phyloP scores from a whole-genome alignment of 2,113 vertebrate species.

The Vidua macroura region DNA sequence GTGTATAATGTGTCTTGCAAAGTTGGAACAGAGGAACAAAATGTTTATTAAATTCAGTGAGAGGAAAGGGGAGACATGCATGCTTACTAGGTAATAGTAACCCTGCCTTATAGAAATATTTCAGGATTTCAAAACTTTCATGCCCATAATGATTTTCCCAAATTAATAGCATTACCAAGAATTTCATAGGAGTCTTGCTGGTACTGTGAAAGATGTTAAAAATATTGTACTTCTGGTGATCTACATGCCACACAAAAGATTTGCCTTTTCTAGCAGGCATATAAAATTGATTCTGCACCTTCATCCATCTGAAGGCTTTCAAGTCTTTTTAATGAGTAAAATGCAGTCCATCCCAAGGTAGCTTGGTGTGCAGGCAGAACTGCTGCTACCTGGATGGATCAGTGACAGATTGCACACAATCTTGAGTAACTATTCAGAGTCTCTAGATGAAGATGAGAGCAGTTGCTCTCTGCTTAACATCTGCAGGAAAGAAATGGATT shows the following conservation, averaged over 20 bases:
- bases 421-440: not conserved
- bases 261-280: not conserved
- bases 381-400: not conserved
- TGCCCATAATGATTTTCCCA: not conserved
- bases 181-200: not conserved
- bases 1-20: not conserved
- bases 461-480: not conserved
- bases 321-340: not conserved
- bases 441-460: not conserved
- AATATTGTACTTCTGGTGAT: not conserved
- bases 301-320: not conserved
- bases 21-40: not conserved
- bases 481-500: not conserved
- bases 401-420: not conserved
- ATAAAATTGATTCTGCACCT: not conserved
- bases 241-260: not conserved
- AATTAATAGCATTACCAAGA: not conserved
- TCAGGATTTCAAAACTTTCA: not conserved
- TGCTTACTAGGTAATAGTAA: not conserved
- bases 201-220: not conserved
- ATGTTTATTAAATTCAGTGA: not conserved
- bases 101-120: not conserved
- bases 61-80: not conserved
- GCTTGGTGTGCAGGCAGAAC: not conserved
- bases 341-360: not conserved